phyloP scores from a whole-genome alignment of 2,113 vertebrate genomes.

The Oncorhynchus kisutch region DNA sequence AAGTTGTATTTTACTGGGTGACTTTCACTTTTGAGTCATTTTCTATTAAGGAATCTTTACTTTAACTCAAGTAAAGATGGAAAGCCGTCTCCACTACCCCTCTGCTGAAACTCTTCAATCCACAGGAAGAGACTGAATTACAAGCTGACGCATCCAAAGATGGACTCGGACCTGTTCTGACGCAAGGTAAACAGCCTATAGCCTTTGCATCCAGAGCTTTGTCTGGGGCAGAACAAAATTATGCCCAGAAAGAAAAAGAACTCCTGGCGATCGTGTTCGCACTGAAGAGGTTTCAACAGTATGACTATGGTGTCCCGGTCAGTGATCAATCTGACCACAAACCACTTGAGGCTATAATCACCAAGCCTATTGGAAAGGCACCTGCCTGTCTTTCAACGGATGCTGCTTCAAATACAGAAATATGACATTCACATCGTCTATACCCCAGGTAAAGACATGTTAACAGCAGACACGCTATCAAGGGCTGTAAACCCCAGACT shows the following conservation, averaged over 20 bases:
- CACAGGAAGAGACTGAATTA: too few relatives aligned
- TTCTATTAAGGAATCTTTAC: too few relatives aligned
- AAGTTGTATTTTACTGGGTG: too few relatives aligned
- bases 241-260: neutral
- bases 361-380: neutral
- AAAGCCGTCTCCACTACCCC: too few relatives aligned
- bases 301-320: neutral
- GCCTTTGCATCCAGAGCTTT: too few relatives aligned
- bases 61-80: too few relatives aligned
- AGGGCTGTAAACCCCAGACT: neutral
- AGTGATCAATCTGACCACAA: constrained; percentile 23
- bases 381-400: neutral
- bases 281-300: neutral
- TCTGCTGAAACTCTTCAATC: too few relatives aligned
- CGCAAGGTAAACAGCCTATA: too few relatives aligned
- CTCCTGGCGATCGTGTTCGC: neutral
- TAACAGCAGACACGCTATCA: neutral
- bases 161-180: too few relatives aligned
- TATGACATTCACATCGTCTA: constrained; percentile 12
- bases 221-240: too few relatives aligned
- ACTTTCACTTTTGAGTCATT: too few relatives aligned
- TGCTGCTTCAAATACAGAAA: neutral
- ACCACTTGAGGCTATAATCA: constrained; percentile 10
- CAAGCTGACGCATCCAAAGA: too few relatives aligned
- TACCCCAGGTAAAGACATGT: constrained; percentile 3